These are phyloP conservation scores for Trichosurus vulpecula DNA, from an alignment of 2,797 vertebrate genomes.

Conservation along the genomic window DNA sequence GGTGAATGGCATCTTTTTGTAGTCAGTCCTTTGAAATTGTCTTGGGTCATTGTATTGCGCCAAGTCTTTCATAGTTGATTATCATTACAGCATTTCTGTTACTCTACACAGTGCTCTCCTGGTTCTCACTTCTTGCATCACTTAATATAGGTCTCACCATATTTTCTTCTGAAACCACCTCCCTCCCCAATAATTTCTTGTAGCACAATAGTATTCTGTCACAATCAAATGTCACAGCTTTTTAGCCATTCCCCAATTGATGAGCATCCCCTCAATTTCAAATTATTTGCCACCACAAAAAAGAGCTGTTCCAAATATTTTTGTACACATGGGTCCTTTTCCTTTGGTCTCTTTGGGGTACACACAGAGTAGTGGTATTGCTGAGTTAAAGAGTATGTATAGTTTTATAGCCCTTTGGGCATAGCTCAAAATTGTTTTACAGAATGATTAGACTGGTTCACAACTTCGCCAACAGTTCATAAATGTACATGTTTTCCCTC, in stretches of 20 bases:
- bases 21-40: neutral
- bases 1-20: neutral
- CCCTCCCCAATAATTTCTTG: neutral
- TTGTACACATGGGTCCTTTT: too few species aligned
- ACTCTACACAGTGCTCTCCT: neutral
- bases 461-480: too few species aligned
- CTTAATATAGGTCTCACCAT: neutral
- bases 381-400: too few species aligned
- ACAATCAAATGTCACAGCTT: neutral
- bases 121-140: neutral
- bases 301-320: neutral
- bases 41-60: neutral
- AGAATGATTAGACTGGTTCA: too few species aligned
- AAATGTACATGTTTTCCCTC: too few species aligned
- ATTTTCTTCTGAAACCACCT: neutral
- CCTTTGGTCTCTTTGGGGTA: too few species aligned
- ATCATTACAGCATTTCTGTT: neutral
- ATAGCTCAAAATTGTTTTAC: too few species aligned
- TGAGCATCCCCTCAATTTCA: neutral
- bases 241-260: neutral
- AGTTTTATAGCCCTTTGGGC: too few species aligned
- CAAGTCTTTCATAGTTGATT: neutral
- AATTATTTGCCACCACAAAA: neutral
- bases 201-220: neutral
- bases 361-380: too few species aligned